Evolutionary conservation across 2,113 vertebrate species (phyloP), one percentile per base, ranked within the genome.

Genomic region (Aspidoscelis tigris): DNA sequence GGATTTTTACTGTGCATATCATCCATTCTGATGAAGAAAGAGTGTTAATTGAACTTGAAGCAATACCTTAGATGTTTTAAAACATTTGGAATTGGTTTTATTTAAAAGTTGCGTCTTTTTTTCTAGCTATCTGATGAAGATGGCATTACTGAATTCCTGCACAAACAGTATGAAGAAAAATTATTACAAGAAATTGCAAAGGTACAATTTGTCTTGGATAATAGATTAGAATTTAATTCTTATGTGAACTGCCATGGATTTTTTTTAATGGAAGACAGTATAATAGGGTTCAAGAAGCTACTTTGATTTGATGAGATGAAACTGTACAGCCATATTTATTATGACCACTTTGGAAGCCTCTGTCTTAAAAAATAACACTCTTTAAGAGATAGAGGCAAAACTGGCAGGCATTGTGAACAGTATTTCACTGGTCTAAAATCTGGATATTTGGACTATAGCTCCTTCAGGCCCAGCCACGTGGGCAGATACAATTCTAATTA

Each of bases 141-240:
- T 81, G 86, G 93, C 65, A 64, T 85, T 83, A 77, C 92, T 90
- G 90, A 94, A 0, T 85, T 94, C 1, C 78, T 96, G 89, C 96
- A 97, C 92, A 96, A 95, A 73, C 96, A 94, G 26, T 96, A 97
- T 90, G 93, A 96, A 92, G 96, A 97, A 91, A 96, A 90, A 90
- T 93, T 98, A 88, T 96, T 98, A 94, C 97, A 98, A 93, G 98
- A 98, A 95, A 96, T 98, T 68, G 98, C 98, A 76, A 98, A 98
- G 96, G 98, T 99, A 96, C 53, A 58, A 5, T 12, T 78, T 79
- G 80, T 70, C 79, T 74, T 53, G 1, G 2, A 24, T 4, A 73
- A n/a, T 75, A 33, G 21, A 47, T 82, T 75, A 58, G 39, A 14
- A 39, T 7, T 72, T 39, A 43, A 20, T 26, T 61, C 69, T 61